Percentiles rank a stretch among this genome's conserved stretches.
Conservation (phyloP, 2,888 invertebrate genomes). For the Sphinx pinastri region DNA sequence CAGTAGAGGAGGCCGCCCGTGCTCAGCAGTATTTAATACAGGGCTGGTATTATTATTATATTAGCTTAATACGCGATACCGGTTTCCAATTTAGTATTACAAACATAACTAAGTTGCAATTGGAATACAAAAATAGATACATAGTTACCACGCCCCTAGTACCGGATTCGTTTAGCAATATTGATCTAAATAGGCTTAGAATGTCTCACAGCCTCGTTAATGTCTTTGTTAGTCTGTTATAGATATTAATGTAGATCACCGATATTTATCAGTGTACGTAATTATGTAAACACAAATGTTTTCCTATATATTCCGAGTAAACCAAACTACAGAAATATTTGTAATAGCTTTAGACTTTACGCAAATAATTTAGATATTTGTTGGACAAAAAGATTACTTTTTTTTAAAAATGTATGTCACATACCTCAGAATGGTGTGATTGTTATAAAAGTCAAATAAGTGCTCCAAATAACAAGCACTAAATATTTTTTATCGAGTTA, state of each 20-base stretch:
- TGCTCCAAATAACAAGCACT: not conserved
- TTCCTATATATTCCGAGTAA: no score
- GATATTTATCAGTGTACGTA: not conserved
- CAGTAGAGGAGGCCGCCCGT: no score
- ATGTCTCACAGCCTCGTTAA: not conserved
- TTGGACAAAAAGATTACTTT: no score
- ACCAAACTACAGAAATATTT: no score
- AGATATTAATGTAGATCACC: not conserved
- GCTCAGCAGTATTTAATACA: no score
- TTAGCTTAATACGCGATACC: not conserved
- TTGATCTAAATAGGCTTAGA: not conserved
- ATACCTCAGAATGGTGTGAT: not conserved
- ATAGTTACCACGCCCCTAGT: slow-evolving; percentile 4
- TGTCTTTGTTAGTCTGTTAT: not conserved
- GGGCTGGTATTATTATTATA: no score
- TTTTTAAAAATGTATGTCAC: not conserved
- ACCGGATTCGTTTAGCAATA: slow-evolving; percentile 1
- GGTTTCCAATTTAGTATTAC: slow-evolving; percentile 7
- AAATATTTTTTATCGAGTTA: not conserved
- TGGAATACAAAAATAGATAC: slow-evolving; percentile 7
- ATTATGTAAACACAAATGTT: not conserved
- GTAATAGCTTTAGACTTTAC: no score
- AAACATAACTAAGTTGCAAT: not conserved
- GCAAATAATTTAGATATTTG: no score
- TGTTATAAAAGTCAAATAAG: not conserved